Percentiles rank a stretch among this genome's conserved stretches.
These are phyloP conservation scores for Porphyrio hochstetteri DNA, from an alignment of 2,113 vertebrate genomes.

Conservation along the genomic window DNA sequence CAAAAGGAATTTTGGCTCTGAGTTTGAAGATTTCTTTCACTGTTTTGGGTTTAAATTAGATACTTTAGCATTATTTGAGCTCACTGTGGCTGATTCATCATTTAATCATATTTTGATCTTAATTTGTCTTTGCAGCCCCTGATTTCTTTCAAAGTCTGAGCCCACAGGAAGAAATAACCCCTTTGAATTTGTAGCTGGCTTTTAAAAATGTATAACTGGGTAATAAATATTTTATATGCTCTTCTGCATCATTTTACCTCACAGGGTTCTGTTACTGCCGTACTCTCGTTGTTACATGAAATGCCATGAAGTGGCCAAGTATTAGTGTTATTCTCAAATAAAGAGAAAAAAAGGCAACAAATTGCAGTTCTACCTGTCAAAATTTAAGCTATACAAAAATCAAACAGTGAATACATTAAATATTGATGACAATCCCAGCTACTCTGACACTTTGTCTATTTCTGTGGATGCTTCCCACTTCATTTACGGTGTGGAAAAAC, in stretches of 20 bases:
- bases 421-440: conserved; percentile 40
- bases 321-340: conserved; percentile 39
- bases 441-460: conserved; percentile 21
- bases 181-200: conserved; percentile 78
- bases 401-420: conserved; percentile 51
- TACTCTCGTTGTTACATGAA: conserved; percentile 66
- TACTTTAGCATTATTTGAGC: conserved; percentile 38
- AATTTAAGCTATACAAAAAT: conserved; percentile 54
- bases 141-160: conserved; percentile 71
- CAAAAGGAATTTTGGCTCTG: neutral
- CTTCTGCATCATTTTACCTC: conserved; percentile 74
- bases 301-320: conserved; percentile 32
- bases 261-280: conserved; percentile 47
- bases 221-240: conserved; percentile 80
- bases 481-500: neutral
- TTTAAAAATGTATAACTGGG: conserved; percentile 84
- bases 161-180: conserved; percentile 68
- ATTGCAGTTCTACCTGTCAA: conserved; percentile 53
- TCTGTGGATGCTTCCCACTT: conserved; percentile 10
- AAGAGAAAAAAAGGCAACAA: conserved; percentile 40
- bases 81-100: conserved; percentile 25
- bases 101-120: conserved; percentile 72
- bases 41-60: conserved; percentile 12
- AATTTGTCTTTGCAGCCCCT: conserved; percentile 73
- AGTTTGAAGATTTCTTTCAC: neutral